A percentile compares a stretch with the other conserved stretches of the same genome.
phyloP scores from a whole-genome alignment of 2,797 vertebrate species.

The Tragopan temminckii region DNA sequence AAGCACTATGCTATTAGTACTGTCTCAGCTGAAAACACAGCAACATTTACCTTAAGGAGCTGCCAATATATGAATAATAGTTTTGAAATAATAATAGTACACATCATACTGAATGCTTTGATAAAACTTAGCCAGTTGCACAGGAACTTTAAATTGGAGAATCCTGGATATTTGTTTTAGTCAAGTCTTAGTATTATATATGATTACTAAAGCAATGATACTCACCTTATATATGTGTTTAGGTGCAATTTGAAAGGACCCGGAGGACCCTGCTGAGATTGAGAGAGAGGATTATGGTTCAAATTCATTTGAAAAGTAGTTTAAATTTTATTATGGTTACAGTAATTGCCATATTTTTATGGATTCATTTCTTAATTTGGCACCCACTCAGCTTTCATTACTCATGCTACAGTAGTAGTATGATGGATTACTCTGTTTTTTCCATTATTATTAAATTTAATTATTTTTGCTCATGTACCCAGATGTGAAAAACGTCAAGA shows the following conservation, averaged over 20 bases:
- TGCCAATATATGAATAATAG: neutral
- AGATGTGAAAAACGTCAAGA: constrained; percentile 70
- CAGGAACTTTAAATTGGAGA: neutral
- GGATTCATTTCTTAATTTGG: constrained; percentile 72
- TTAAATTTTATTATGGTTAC: constrained; percentile 63
- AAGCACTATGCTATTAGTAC: neutral
- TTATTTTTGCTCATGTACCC: constrained; percentile 77
- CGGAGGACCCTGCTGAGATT: neutral
- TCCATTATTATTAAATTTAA: constrained; percentile 80
- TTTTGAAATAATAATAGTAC: constrained; percentile 1
- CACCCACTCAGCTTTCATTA: constrained; percentile 41
- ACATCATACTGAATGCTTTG: neutral
- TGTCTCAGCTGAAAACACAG: neutral
- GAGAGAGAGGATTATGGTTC: constrained; percentile 24
- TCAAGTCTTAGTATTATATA: neutral
- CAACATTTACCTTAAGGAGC: neutral
- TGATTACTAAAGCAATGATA: neutral
- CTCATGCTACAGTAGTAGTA: constrained; percentile 27
- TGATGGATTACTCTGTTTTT: constrained; percentile 76
- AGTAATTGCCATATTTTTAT: constrained; percentile 77
- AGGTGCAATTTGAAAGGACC: constrained; percentile 1
- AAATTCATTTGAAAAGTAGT: neutral
- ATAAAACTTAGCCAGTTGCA: neutral
- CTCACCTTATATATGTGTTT: neutral
- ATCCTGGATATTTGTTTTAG: neutral